Percentiles rank a stretch among this genome's conserved stretches.
phyloP scores from a whole-genome alignment of 2,888 invertebrate species.

The Brachylomia viminalis region DNA sequence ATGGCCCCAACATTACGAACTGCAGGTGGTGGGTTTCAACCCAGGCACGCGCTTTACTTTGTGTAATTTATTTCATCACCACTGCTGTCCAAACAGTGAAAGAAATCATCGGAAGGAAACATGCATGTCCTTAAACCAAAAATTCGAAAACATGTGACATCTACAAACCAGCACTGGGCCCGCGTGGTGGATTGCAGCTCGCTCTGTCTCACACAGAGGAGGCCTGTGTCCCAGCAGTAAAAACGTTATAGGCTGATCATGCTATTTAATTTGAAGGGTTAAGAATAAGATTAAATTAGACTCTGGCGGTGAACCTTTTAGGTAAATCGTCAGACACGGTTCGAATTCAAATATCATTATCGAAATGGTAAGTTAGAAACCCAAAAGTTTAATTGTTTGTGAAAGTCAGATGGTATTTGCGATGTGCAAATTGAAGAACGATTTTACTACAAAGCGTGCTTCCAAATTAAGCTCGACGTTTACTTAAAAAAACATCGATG shows the following conservation, averaged over 20 bases:
- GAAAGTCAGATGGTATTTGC: neutral
- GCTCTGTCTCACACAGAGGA: neutral
- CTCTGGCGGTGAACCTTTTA: neutral
- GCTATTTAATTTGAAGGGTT: neutral
- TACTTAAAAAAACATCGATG: neutral
- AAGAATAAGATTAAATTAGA: neutral
- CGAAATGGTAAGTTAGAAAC: neutral
- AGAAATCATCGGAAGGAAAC: neutral
- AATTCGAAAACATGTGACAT: neutral
- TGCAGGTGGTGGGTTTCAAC: too few relatives aligned
- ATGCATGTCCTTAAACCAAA: neutral
- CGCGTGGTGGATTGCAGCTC: neutral
- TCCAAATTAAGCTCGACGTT: neutral
- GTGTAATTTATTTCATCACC: neutral
- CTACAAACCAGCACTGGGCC: neutral
- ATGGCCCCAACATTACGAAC: too few relatives aligned
- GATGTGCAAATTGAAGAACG: neutral
- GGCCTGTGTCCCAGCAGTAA: neutral
- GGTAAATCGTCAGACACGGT: neutral
- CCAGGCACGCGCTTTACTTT: neutral
- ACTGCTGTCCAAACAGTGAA: neutral
- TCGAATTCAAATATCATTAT: constrained; percentile 11
- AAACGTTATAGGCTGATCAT: neutral
- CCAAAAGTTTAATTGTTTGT: constrained; percentile 8
- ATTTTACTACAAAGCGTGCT: neutral